Base-by-base conservation (phyloP, 2,113 vertebrate genomes). In the Tichodroma muraria region DNA sequence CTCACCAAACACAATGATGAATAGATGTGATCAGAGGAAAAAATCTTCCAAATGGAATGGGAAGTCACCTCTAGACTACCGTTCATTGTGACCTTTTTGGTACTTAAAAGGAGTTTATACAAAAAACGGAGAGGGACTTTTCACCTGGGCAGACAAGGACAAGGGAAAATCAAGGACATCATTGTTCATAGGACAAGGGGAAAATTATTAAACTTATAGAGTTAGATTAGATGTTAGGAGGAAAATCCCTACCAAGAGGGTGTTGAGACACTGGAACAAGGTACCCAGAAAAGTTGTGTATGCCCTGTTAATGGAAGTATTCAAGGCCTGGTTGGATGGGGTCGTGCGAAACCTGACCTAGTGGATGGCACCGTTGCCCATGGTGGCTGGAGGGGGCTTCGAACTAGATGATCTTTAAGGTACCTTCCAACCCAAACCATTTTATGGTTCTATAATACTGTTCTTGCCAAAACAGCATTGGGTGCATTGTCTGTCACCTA, bases 311-410 rank as follows among this genome's bases (percentile, higher is more conserved):
- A 30, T 17, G 31, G 25, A 44, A 37, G 8, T 25, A 53, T 44
- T 71, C 66, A 44, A 52, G 20, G 16, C 21, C 38, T 61, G 16
- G 38, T 13, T 71, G 25, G 13, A 61, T 24, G 7, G 5, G 4
- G 10, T 44, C 3, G 0, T 35, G 53, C 37, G 17, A 59, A 59
- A 42, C 14, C 17, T 52, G 61, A 59, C 37, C 22, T 42, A 44
- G 35, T 44, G 16, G 4, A 20, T 31, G 35, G 6, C 52, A 35
- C 40, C 0, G 0, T 11, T 59, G 21, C 13, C 31, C 37, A 15
- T 27, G 31, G 20, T 31, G 13, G 8, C 7, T 21, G 8, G 33
- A 50, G 14, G 10, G 6, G 11, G 2, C 15, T 86, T 85, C 0
- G 0, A 76, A 77, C 27, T 4, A 12, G 14, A 18, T 52, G 14